Conservation (phyloP, 1,140 invertebrate species). For the Ericerus pela region DNA sequence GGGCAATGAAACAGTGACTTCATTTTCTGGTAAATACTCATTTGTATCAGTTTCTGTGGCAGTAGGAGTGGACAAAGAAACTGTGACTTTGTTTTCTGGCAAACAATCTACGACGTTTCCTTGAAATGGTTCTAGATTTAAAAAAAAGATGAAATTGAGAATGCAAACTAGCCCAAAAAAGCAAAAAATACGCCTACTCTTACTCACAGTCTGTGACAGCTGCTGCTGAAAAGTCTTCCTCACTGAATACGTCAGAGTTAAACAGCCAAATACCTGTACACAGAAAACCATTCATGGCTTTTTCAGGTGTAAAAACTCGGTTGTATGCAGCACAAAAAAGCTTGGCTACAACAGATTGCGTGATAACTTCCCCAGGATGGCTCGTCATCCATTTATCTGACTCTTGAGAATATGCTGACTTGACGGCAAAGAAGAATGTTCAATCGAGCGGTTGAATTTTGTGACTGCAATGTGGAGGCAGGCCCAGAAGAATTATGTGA, state of each 20-base stretch:
- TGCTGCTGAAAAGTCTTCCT: constrained; percentile 27
- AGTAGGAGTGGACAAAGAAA: too few relatives aligned
- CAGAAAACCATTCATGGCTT: constrained; percentile 32
- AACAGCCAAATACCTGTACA: constrained; percentile 31
- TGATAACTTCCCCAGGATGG: constrained; percentile 27
- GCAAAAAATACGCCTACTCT: too few relatives aligned
- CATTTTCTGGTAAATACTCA: too few relatives aligned
- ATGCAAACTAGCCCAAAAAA: too few relatives aligned
- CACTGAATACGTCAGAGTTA: constrained; percentile 28
- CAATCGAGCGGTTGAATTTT: constrained; percentile 26
- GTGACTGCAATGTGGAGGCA: constrained; percentile 26
- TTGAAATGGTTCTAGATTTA: too few relatives aligned
- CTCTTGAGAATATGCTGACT: constrained; percentile 18
- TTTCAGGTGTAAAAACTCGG: constrained; percentile 28
- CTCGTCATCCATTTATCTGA: constrained; percentile 22
- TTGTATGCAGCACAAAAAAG: constrained; percentile 24
- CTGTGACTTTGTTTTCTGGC: too few relatives aligned
- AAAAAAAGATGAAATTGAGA: too few relatives aligned
- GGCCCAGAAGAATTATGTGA: constrained; percentile 22
- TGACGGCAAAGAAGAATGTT: constrained; percentile 22
- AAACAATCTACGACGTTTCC: too few relatives aligned
- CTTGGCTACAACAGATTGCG: constrained; percentile 27
- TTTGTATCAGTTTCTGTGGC: too few relatives aligned
- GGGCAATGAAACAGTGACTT: too few relatives aligned
- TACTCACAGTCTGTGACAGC: constrained; percentile 27